Evolutionary conservation across 2,113 vertebrate species (phyloP).

Genomic region (Rhombomys opimus): DNA sequence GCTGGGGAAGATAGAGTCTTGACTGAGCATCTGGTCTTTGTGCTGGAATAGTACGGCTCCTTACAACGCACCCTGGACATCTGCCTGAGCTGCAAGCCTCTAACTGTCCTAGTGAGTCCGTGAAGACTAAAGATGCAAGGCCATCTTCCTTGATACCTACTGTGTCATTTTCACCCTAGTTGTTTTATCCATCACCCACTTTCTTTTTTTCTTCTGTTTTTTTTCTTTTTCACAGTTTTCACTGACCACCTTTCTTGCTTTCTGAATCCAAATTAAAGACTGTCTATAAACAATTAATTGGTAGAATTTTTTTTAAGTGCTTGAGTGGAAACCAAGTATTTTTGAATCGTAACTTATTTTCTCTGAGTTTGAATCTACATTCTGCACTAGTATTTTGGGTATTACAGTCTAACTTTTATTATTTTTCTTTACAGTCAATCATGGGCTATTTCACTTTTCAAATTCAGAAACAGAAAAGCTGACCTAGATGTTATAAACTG

Average conservation of each 20-base stretch:
- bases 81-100: not conserved
- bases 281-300: not conserved
- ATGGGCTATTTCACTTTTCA: constrained; percentile 3
- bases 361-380: not conserved
- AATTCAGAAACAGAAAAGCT: constrained; percentile 2
- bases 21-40: not conserved
- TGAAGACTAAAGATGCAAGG: not conserved
- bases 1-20: not conserved
- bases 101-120: not conserved
- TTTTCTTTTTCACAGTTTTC: not conserved
- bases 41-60: not conserved
- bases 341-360: not conserved
- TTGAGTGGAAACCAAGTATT: constrained; percentile 29
- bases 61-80: not conserved
- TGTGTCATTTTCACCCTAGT: not conserved
- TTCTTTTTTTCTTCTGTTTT: not conserved
- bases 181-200: not conserved
- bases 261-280: not conserved
- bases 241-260: constrained; percentile 2
- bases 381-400: not conserved
- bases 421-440: constrained; percentile 48
- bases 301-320: not conserved
- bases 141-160: not conserved
- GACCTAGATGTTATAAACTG: constrained; percentile 1
- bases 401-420: not conserved